Conservation (phyloP, 2,113 vertebrate species). For the Tetraodon nigroviridis region DNA sequence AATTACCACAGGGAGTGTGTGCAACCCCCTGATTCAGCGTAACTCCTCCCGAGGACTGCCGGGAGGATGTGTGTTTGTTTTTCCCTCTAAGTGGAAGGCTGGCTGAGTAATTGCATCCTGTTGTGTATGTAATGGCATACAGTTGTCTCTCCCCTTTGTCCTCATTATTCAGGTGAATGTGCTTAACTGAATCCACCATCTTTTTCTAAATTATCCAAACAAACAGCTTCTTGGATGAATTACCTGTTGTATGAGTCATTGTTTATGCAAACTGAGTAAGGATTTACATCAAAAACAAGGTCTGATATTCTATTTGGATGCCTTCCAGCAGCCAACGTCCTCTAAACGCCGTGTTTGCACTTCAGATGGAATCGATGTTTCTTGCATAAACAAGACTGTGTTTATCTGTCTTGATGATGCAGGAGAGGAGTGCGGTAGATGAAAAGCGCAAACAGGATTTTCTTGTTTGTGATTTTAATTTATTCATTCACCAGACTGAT, state of each 20-base stretch:
- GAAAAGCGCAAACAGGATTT: neutral
- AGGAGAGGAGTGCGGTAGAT: neutral
- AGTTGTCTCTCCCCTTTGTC: neutral
- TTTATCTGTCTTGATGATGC: neutral
- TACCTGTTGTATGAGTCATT: too few relatives aligned
- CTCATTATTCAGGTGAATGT: constrained; percentile 6
- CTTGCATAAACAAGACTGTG: neutral
- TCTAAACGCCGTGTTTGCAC: neutral
- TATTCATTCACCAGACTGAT: too few relatives aligned
- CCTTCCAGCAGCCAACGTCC: neutral
- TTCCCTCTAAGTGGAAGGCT: constrained; percentile 26
- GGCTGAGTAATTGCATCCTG: constrained; percentile 2
- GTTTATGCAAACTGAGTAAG: neutral
- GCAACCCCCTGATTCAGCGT: constrained; percentile 2
- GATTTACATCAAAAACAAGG: neutral
- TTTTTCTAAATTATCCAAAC: neutral
- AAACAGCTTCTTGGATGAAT: neutral
- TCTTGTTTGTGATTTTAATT: neutral
- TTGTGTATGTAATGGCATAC: constrained; percentile 1
- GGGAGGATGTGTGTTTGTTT: constrained; percentile 32
- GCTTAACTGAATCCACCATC: constrained; percentile 3
- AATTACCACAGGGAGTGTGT: constrained; percentile 44
- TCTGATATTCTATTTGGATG: neutral
- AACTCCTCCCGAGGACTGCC: constrained; percentile 17
- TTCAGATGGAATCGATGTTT: neutral